Evolutionary conservation across 2,797 vertebrate species (phyloP), one percentile per base, ranked within the genome.

Genomic region (Schizopygopsis pylzovi): DNA sequence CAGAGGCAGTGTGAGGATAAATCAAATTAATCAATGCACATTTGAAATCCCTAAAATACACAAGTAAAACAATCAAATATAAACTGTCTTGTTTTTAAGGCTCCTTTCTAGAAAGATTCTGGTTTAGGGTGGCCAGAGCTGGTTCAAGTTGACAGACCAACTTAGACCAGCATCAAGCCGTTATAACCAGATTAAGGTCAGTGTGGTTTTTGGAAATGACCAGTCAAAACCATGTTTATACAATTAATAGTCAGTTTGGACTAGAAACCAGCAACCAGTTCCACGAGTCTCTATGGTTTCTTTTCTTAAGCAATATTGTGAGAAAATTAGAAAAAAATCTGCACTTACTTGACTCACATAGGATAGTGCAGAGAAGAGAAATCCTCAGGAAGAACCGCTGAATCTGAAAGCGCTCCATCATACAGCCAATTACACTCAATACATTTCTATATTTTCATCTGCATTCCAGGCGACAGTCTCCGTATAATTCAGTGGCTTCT

Each of bases 291-390:
- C 13, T 63, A 2, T 61, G 59, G 10, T 12, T 72, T 16, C 6
- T 8, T 15, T 20, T 45, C 12, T 72, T 25, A 25, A 72, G 41
- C 2, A 25, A 76, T 25, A 16, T 43, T 25, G 7, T 43, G 37
- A 20, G 6, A 39, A 54, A 78, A 52, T 18, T 11, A 43, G 43
- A 12, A 47, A 67, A 4, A 61, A 47, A 8, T 15, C 4, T 22
- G 3, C 78, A 88, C 93, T 91, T 89, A 96, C 95, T 94, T 90
- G 94, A 88, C 28, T 88, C 86, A 86, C 80, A 91, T 8, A 92
- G 59, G 87, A 96, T 90, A 4, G 94, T 85, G 63, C 83, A 93
- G 81, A 95, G 81, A 28, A 92, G 6, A 45, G 92, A 82, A 6
- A 88, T 89, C 90, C 91, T 83, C 76, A 82, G n/a, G 0, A 84